phyloP scores from a whole-genome alignment of 2,113 vertebrate genomes.

The Oceanites oceanicus region DNA sequence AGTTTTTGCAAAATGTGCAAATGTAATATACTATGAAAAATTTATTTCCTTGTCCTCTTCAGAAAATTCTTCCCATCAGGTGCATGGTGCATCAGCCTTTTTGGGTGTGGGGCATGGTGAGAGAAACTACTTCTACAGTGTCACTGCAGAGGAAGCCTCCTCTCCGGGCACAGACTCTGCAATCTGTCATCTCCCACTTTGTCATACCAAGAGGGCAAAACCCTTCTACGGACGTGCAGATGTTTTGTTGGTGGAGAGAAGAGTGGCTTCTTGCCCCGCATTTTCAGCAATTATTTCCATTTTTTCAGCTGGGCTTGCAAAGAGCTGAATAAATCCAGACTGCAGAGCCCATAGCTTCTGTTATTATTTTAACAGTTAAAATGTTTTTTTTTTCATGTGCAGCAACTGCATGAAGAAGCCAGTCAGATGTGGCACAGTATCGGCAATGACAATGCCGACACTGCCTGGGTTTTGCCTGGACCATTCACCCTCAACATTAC shows the following conservation, averaged over 20 bases:
- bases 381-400: background rate
- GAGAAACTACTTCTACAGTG: background rate
- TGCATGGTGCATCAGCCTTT: background rate
- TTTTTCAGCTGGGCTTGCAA: background rate
- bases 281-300: background rate
- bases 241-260: background rate
- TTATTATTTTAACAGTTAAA: background rate
- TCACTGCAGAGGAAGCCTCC: background rate
- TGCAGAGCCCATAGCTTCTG: background rate
- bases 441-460: background rate
- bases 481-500: background rate
- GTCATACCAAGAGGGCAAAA: background rate
- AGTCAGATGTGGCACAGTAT: background rate
- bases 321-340: background rate
- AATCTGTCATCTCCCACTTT: background rate
- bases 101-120: background rate
- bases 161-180: background rate
- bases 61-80: background rate
- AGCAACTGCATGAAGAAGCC: background rate
- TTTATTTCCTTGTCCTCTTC: background rate
- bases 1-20: background rate
- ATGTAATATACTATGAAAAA: background rate
- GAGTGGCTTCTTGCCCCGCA: background rate
- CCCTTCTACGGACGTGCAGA: background rate
- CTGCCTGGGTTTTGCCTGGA: background rate